These are phyloP conservation scores for Helicoverpa zea DNA, from an alignment of 1,140 invertebrate genomes.

Conservation along the genomic window DNA sequence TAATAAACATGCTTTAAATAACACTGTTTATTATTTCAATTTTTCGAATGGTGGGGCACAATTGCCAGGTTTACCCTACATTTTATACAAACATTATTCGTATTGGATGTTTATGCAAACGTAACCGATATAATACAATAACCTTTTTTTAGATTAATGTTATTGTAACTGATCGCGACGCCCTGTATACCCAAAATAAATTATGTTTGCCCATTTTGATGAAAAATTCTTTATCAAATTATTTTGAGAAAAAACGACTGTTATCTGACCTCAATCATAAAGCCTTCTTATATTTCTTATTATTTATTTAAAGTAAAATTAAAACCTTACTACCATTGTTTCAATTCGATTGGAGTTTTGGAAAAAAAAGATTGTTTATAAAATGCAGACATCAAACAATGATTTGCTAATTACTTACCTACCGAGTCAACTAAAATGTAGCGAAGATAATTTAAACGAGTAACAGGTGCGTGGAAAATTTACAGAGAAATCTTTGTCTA, in stretches of 20 bases:
- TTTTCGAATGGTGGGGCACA: too few species aligned
- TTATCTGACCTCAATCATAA: conserved; percentile 31
- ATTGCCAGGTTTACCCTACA: too few species aligned
- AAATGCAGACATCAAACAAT: too few species aligned
- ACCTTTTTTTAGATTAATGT: conserved; percentile 19
- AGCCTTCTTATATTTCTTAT: conserved; percentile 18
- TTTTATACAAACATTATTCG: background rate
- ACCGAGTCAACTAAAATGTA: too few species aligned
- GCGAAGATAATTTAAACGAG: too few species aligned
- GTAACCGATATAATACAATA: background rate
- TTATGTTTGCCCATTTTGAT: conserved; percentile 42
- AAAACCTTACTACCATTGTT: background rate
- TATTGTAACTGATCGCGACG: conserved; percentile 29
- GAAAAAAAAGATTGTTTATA: too few species aligned
- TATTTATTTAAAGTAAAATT: conserved; percentile 4
- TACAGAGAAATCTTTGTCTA: background rate
- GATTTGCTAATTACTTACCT: background rate
- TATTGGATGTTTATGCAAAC: conserved; percentile 19
- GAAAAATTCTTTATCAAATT: conserved; percentile 43
- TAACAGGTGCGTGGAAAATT: background rate
- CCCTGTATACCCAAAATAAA: conserved; percentile 38
- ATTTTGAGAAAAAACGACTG: conserved; percentile 11
- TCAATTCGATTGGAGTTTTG: too few species aligned
- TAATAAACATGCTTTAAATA: too few species aligned
- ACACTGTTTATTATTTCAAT: too few species aligned